Conservation (phyloP, 1,140 invertebrate species). For the Stegodyphus dumicola region DNA sequence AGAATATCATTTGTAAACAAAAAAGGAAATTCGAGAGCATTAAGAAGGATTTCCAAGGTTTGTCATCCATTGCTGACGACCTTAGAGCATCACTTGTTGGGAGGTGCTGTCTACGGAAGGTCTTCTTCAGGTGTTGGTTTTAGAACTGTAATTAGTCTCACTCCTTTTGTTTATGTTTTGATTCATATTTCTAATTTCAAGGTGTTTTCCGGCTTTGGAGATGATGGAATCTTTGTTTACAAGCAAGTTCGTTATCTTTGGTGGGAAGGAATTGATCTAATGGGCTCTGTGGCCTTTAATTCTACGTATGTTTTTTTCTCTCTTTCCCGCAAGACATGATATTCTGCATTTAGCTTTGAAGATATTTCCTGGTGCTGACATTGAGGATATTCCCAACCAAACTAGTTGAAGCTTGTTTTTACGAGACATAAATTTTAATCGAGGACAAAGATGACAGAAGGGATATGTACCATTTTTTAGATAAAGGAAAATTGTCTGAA, state of each 20-base stretch:
- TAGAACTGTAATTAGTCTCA: constrained; percentile 2
- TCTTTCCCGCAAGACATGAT: no score
- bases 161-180: constrained; percentile 20
- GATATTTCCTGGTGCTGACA: no score
- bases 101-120: constrained; percentile 30
- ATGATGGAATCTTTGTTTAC: constrained; percentile 45
- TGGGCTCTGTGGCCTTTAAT: constrained; percentile 15
- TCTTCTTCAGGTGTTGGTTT: constrained; percentile 15
- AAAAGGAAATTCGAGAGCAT: constrained; percentile 35
- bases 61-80: constrained; percentile 9
- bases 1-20: background rate
- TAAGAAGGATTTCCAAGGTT: constrained; percentile 20
- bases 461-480: no score
- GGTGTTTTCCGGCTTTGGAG: constrained; percentile 39
- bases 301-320: background rate
- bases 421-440: no score
- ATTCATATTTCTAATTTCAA: constrained; percentile 25
- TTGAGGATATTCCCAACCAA: no score
- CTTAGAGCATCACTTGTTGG: constrained; percentile 4
- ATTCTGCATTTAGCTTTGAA: no score
- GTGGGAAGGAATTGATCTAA: constrained; percentile 8
- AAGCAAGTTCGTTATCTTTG: background rate
- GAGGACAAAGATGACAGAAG: no score
- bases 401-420: no score
- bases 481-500: no score